phyloP scores from a whole-genome alignment of 2,797 vertebrate genomes.

The Etheostoma nigrum region DNA sequence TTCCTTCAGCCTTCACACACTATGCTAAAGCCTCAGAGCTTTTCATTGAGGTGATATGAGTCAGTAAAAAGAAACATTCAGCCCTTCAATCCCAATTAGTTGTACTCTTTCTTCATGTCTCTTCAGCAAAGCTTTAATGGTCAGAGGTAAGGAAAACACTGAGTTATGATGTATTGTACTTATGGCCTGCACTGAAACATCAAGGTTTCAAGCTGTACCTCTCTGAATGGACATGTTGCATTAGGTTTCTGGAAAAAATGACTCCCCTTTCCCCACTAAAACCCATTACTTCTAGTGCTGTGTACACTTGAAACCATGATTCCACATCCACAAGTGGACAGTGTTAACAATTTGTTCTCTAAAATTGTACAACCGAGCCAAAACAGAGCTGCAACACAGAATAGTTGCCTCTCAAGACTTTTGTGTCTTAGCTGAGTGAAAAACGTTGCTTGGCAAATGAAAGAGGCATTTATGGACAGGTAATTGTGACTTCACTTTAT shows the following conservation, averaged over 20 bases:
- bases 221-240: conserved; percentile 9
- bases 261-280: conserved; percentile 8
- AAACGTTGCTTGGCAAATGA: conserved; percentile 15
- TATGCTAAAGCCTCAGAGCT: background rate
- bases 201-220: background rate
- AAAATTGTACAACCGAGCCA: background rate
- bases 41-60: conserved; percentile 14
- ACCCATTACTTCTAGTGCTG: conserved; percentile 27
- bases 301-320: conserved; percentile 27
- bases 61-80: conserved; percentile 4
- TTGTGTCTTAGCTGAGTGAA: background rate
- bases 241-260: conserved; percentile 1
- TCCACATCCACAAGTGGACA: background rate
- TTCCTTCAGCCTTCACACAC: conserved; percentile 26
- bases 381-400: conserved; percentile 14
- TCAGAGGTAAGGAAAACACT: background rate
- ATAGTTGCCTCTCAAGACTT: background rate
- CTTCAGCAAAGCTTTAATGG: background rate
- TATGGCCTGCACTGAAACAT: background rate
- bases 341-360: background rate
- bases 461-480: conserved; percentile 3
- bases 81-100: background rate
- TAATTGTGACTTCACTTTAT: conserved; percentile 25
- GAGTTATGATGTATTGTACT: background rate
- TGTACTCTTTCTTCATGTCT: background rate